Evolutionary conservation across 30 jellyfish, hydroid and myxozoan species (phyloP).

Genomic region (Sanderia malayensis): DNA sequence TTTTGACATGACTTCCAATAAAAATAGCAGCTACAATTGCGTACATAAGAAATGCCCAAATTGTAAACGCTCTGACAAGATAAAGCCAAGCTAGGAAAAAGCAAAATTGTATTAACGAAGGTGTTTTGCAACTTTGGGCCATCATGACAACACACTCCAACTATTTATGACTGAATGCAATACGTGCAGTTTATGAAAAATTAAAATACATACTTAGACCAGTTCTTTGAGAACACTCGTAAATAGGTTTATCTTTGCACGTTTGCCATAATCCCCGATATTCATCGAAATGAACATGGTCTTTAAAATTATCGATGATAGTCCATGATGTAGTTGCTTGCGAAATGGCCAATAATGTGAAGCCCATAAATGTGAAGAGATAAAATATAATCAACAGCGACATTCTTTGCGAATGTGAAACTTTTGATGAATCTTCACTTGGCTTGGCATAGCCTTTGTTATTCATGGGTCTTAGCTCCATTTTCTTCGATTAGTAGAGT

Average conservation of each 20-base stretch:
- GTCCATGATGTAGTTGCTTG: conserved; percentile 78
- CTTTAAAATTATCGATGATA: conserved; percentile 57
- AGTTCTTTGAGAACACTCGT: conserved; percentile 43
- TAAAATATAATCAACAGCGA: conserved; percentile 31
- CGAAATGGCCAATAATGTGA: conserved; percentile 59
- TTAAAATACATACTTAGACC: conserved; percentile 67
- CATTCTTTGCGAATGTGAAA: neutral
- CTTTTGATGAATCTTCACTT: neutral
- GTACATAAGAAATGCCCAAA: conserved; percentile 54
- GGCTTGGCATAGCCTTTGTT: neutral
- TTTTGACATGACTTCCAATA: conserved; percentile 49
- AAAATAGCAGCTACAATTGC: conserved; percentile 62
- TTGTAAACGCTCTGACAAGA: conserved; percentile 39
- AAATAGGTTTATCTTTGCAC: conserved; percentile 45
- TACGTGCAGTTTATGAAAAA: too few relatives aligned
- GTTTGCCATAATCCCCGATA: conserved; percentile 69
- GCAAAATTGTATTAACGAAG: neutral
- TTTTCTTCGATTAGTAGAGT: neutral
- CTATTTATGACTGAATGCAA: too few relatives aligned
- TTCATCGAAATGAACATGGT: conserved; percentile 60
- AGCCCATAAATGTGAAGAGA: conserved; percentile 54
- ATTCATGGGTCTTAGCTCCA: neutral
- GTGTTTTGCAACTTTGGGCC: neutral
- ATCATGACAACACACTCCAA: too few relatives aligned
- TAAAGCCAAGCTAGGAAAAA: conserved; percentile 57